Base-by-base conservation (phyloP, 2,888 invertebrate species). In the Pomacea canaliculata region DNA sequence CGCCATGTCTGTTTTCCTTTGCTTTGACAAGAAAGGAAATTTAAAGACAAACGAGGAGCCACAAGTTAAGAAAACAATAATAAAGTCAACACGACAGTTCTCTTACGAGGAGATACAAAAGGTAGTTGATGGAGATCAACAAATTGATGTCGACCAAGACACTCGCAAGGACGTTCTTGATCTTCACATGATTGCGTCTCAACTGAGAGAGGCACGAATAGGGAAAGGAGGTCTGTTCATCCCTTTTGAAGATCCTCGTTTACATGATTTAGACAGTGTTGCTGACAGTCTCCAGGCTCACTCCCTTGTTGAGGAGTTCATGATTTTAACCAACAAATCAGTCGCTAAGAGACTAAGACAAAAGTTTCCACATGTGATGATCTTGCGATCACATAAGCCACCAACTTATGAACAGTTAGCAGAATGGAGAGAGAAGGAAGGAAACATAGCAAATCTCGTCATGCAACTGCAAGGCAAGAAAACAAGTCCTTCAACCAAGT, bases 1-100 rank as follows among this genome's bases (percentile, higher is more conserved):
- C 12, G 79, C 84, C 0, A 67, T 85, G 10, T 84, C 86, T 37
- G 77, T 86, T 2, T 80, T 86, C 63, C 83, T 83, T 49, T 62
- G 69, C 16, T 68, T 83, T 9, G 68, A 79, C 63, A 71, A 65
- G 69, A 72, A 82, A 16, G 83, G 83, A 7, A 76, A 76, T n/a
- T 65, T 73, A 12, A 19, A 77, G 12, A 75, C 78, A 63, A 63
- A 71, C 7, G 71, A 80, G 63, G 70, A 72, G 10, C 71, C 73
- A 27, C 65, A 51, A 23, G 60, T 81, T 0, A 27, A 72, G 27
- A 75, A 77, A 68, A 80, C 82, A 19, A 65, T 72, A 10, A 81
- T 85, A 16, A 76, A 69, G 67, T 83, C 83, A 13, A 69, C 59
- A 62, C 71, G 66, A 69, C 71, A 82, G 23, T 72, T 84, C 16